Base-by-base conservation (phyloP, 2,888 invertebrate species). In the Caenorhabditis uteleia region DNA sequence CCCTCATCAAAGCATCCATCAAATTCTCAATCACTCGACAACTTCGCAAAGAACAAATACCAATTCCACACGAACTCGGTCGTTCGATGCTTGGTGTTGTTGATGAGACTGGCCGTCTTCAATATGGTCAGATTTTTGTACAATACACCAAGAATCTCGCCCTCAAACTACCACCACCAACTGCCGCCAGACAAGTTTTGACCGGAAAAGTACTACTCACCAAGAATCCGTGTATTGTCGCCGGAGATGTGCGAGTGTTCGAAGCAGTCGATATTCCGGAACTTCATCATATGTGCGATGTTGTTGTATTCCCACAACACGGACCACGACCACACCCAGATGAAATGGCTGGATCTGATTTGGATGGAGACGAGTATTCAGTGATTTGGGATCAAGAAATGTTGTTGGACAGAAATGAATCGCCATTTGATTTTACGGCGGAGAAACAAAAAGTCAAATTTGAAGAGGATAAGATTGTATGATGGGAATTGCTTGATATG, bases 291-390 rank as follows among this genome's bases (percentile, higher is more conserved):
- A 66, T 80, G 16, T 64, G 68, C 21, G 85, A 85, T 56, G 84
- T 84, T 31, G 78, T 85, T 34, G 85, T 85, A 4, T 85, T 85
- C 60, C 84, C 85, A 4, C 75, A 78, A 2, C 68, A 79, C 44
- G 85, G 85, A 2, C 77, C 74, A 0, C 69, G 85, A 36, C 84
- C 85, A 2, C 84, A 84, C 66, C 79, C 85, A 1, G 83, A 84
- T 66, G 83, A 84, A 73, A 85, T 85, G 83, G 84, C 84, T 8
- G 85, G 85, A 2, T 84, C 84, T 4, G 85, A 85, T 68, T 65
- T 85, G 56, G 85, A 85, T 59, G 85, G 85, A 1, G 85, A 85
- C 62, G 84, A 84, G 62, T 85, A 82, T 70, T 79, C 83, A 45
- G 82, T 84, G 7, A 75, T 83, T 20, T 85, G 84, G 84, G 78